These are phyloP conservation scores for Azorinus chamasolen DNA, from an alignment of 2,888 invertebrate species.

Conservation along the genomic window DNA sequence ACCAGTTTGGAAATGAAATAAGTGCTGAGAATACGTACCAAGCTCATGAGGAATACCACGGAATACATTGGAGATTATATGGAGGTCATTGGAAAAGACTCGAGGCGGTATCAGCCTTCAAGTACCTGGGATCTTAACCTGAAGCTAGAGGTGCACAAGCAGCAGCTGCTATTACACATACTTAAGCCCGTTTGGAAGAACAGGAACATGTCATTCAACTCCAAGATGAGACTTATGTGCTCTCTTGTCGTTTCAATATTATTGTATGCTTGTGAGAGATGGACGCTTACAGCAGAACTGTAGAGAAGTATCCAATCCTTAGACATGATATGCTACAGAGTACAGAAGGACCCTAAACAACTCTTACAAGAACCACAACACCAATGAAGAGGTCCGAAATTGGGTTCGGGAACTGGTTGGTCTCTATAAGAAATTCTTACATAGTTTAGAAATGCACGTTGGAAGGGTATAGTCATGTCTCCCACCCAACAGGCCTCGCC, in stretches of 20 bases:
- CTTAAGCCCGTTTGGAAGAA: no score
- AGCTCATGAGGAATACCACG: no score
- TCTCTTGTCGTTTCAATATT: not conserved
- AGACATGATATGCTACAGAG: not conserved
- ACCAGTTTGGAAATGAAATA: no score
- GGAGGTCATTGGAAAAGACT: no score
- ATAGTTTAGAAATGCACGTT: not conserved
- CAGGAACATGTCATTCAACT: no score
- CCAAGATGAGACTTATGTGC: not conserved
- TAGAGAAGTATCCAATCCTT: not conserved
- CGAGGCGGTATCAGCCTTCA: no score
- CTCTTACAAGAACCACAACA: not conserved
- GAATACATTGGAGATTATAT: no score
- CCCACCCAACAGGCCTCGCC: no score
- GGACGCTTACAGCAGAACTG: slow-evolving; percentile 2
- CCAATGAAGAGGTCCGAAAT: not conserved
- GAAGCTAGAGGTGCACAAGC: no score
- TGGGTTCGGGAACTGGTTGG: not conserved
- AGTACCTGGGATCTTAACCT: no score
- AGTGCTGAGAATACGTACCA: no score
- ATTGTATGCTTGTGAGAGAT: not conserved
- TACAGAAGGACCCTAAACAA: not conserved
- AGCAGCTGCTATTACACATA: no score
- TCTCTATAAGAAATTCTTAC: not conserved
- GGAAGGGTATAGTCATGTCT: not conserved